These are phyloP conservation scores for Drosophila pseudotalamancana DNA, from an alignment of 2,888 invertebrate species.

Conservation along the genomic window DNA sequence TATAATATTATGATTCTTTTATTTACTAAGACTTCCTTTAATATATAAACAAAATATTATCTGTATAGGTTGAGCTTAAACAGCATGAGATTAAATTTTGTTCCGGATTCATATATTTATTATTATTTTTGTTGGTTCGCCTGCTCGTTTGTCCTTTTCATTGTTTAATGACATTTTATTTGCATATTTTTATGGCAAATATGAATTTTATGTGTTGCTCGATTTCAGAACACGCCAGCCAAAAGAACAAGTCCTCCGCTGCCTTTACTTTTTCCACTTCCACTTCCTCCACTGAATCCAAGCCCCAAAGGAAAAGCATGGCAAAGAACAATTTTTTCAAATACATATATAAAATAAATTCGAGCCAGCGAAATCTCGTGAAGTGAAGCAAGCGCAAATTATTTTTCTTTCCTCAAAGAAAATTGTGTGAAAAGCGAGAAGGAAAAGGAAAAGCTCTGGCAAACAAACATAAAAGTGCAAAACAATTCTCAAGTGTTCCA, in stretches of 20 bases:
- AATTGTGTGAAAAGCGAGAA: constrained; percentile 19
- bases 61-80: neutral
- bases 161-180: constrained; percentile 77
- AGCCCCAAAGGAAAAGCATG: constrained; percentile 32
- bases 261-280: constrained; percentile 8
- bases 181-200: constrained; percentile 67
- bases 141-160: constrained; percentile 57
- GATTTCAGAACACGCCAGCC: constrained; percentile 55
- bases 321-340: constrained; percentile 9
- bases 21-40: neutral
- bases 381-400: constrained; percentile 51
- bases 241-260: constrained; percentile 35
- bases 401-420: constrained; percentile 28
- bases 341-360: constrained; percentile 22
- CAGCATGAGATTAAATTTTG: constrained; percentile 19
- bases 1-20: no score
- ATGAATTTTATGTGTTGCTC: constrained; percentile 66
- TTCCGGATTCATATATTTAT: neutral
- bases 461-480: constrained; percentile 65
- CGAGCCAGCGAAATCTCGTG: constrained; percentile 51
- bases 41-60: neutral
- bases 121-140: constrained; percentile 18
- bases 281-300: constrained; percentile 14
- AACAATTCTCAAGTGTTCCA: constrained; percentile 77
- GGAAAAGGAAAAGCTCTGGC: constrained; percentile 18